Conservation (phyloP, 2,888 invertebrate species). For the Limnephilus marmoratus region DNA sequence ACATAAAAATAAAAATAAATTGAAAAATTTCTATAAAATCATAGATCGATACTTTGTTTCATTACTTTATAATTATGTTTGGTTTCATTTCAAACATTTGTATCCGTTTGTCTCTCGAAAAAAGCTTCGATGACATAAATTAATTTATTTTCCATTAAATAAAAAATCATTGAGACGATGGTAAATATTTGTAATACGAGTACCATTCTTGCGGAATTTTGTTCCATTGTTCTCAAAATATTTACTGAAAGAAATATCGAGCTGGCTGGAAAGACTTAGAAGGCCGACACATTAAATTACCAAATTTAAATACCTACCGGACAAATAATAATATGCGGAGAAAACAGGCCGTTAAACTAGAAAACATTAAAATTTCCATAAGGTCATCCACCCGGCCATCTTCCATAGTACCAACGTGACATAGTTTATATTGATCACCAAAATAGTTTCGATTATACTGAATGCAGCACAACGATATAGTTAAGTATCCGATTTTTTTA, state of each 20-base stretch:
- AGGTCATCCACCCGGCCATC: constrained; percentile 57
- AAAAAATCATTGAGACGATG: no score
- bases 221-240: constrained; percentile 6
- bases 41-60: no score
- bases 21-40: no score
- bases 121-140: no score
- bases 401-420: constrained; percentile 43
- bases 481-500: not conserved
- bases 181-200: not conserved
- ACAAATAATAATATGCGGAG: constrained; percentile 43
- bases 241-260: constrained; percentile 15
- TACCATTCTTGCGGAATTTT: not conserved
- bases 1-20: no score
- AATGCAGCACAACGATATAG: not conserved
- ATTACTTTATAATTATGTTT: no score
- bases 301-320: constrained; percentile 42
- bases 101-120: no score
- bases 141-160: not conserved
- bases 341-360: constrained; percentile 47
- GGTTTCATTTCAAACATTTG: no score
- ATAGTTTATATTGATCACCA: constrained; percentile 57
- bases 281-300: constrained; percentile 31
- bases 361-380: constrained; percentile 50
- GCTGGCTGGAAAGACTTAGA: not conserved
- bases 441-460: not conserved